Evolutionary conservation across 2,797 vertebrate genomes (phyloP), one percentile per base, ranked within the genome.

Genomic region (Zenarchopterus dispar): DNA sequence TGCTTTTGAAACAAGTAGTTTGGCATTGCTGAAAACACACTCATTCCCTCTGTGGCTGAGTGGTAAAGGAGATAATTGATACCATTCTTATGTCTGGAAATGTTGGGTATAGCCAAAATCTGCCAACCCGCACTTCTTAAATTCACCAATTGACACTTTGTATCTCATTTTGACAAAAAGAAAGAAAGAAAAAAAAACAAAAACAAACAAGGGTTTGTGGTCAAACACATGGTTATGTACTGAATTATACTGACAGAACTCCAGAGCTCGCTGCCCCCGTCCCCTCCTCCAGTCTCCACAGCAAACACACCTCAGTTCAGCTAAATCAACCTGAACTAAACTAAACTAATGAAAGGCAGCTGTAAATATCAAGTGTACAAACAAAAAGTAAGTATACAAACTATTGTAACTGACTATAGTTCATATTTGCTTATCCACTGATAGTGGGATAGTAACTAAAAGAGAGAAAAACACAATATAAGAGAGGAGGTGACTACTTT

Each of bases 161-260:
- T 5, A 24, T 33, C 5, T 36, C 5, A 4, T 28, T 17, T 51
- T 11, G 24, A 31, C 24, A 41, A 55, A 56, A 36, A 48, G 22
- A 36, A n/a, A n/a, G n/a, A 56, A 36, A 48, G 22, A 36, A 41
- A 55, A 56, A 36, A 48, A 17, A 36, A 70, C 21, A 23, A 31
- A 18, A 13, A 44, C 3, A 6, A 11, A 36, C 8, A 10, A 36
- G 9, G 11, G 2, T 49, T 49, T 45, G 11, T 2, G 19, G 23
- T 13, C 28, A 24, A 51, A 46, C 4, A 26, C 13, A 36, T 10
- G 33, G 33, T 10, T 36, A 36, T 36, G 33, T 36, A 8, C 9
- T 10, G 33, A 36, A 36, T 2, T 24, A 24, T 24, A 24, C 9
- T 36, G 33, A 11, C 9, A 36, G 8, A 9, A 36, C 33, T 2